Evolutionary conservation across 2,888 invertebrate genomes (phyloP).

Genomic region (Nesidiocoris tenuis): DNA sequence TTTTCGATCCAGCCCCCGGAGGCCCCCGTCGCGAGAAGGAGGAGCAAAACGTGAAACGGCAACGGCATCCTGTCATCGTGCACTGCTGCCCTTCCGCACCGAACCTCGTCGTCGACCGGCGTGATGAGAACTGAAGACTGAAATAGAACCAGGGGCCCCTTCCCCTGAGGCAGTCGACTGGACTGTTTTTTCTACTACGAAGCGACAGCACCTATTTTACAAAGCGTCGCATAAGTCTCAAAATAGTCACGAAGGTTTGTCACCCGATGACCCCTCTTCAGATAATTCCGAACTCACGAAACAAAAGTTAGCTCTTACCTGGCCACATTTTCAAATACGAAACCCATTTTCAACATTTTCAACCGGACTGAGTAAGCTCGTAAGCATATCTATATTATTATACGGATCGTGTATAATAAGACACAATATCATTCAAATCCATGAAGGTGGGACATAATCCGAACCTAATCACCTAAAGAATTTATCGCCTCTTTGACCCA

Average conservation of each 20-base stretch:
- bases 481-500: no score
- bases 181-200: neutral
- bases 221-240: neutral
- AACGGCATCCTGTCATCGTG: constrained; percentile 46
- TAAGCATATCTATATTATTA: no score
- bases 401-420: no score
- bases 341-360: no score
- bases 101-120: constrained; percentile 1
- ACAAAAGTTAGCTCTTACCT: neutral
- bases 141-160: constrained; percentile 30
- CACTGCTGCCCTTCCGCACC: constrained; percentile 6
- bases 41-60: constrained; percentile 22
- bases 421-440: no score
- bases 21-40: constrained; percentile 7
- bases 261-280: constrained; percentile 14
- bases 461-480: no score
- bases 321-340: no score
- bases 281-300: neutral
- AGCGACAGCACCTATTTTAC: neutral
- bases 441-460: no score
- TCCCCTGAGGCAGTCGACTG: neutral
- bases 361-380: no score
- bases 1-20: constrained; percentile 31
- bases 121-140: constrained; percentile 25
- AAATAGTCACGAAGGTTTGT: constrained; percentile 25